Percentiles rank a stretch among this genome's conserved stretches.
phyloP scores from a whole-genome alignment of 1,140 invertebrate species.

The Drosophila truncata region DNA sequence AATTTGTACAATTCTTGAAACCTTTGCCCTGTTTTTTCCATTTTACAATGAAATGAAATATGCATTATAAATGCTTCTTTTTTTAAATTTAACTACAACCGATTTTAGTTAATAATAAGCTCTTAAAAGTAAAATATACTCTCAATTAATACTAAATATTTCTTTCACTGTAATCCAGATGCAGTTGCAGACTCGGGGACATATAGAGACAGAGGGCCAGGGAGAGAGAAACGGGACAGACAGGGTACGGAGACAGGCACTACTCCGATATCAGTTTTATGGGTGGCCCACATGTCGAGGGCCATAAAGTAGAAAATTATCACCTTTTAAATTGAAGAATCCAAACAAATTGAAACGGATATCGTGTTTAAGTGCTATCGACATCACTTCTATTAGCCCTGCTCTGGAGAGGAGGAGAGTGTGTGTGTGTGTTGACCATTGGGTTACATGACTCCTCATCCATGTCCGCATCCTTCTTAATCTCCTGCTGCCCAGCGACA shows the following conservation, averaged over 20 bases:
- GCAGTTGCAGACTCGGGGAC: conserved; percentile 43
- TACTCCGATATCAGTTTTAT: conserved; percentile 85
- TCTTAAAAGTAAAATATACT: not conserved
- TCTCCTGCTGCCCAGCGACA: conserved; percentile 21
- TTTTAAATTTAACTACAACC: too few species aligned
- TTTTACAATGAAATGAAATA: not conserved
- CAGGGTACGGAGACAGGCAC: conserved; percentile 48
- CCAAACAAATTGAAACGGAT: conserved; percentile 86
- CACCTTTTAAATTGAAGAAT: conserved; percentile 86
- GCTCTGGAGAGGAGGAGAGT: conserved; percentile 28
- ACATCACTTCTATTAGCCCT: conserved; percentile 84
- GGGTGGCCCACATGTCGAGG: conserved; percentile 85
- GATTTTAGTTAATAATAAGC: not conserved
- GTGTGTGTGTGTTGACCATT: conserved; percentile 38
- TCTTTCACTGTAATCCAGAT: conserved; percentile 33
- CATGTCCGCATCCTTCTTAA: conserved; percentile 56
- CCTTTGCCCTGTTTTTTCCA: too few species aligned
- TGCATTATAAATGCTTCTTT: too few species aligned
- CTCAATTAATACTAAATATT: not conserved
- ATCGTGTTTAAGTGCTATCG: conserved; percentile 85
- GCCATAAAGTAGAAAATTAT: conserved; percentile 85
- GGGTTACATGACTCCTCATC: conserved; percentile 71
- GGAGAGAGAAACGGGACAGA: not conserved
- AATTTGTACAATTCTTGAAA: too few species aligned
- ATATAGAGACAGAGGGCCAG: not conserved